These are phyloP conservation scores for Melieria crassipennis DNA, from an alignment of 2,888 invertebrate genomes.

Conservation along the genomic window DNA sequence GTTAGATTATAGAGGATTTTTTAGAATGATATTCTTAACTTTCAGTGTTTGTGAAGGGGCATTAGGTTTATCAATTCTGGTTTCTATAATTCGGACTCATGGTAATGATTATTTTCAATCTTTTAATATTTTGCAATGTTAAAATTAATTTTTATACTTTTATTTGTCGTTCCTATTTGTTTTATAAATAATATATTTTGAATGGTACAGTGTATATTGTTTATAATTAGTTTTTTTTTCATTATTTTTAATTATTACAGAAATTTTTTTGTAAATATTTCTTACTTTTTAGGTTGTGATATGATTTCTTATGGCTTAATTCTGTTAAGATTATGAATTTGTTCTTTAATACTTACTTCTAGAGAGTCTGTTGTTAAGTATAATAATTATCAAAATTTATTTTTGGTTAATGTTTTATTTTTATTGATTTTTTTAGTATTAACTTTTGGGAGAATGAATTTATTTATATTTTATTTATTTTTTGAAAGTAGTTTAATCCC, in stretches of 20 bases:
- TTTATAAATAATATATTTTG: constrained; percentile 69
- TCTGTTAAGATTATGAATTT: constrained; percentile 72
- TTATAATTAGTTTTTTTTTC: constrained; percentile 68
- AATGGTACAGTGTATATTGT: constrained; percentile 68
- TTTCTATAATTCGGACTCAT: constrained; percentile 71
- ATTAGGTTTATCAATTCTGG: constrained; percentile 73
- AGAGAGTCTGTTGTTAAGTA: constrained; percentile 67
- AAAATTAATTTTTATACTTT: constrained; percentile 65
- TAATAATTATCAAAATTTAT: constrained; percentile 67
- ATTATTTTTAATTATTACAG: constrained; percentile 64
- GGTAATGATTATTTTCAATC: constrained; percentile 74
- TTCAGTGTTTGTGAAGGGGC: constrained; percentile 74
- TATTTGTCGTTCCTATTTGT: constrained; percentile 67
- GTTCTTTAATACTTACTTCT: constrained; percentile 70
- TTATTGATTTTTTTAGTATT: constrained; percentile 70
- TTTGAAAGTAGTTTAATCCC: constrained; percentile 77
- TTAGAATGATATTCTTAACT: constrained; percentile 72
- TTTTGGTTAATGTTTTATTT: constrained; percentile 68
- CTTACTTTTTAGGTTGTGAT: constrained; percentile 66
- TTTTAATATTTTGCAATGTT: constrained; percentile 71
- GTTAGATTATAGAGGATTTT: constrained; percentile 68
- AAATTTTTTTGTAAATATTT: constrained; percentile 57
- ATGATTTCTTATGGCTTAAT: constrained; percentile 69
- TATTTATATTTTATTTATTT: constrained; percentile 76
- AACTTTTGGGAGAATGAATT: constrained; percentile 70